Evolutionary conservation across 2,797 vertebrate genomes (phyloP), one percentile per base, ranked within the genome.

Genomic region (Anisognathus igniventris): DNA sequence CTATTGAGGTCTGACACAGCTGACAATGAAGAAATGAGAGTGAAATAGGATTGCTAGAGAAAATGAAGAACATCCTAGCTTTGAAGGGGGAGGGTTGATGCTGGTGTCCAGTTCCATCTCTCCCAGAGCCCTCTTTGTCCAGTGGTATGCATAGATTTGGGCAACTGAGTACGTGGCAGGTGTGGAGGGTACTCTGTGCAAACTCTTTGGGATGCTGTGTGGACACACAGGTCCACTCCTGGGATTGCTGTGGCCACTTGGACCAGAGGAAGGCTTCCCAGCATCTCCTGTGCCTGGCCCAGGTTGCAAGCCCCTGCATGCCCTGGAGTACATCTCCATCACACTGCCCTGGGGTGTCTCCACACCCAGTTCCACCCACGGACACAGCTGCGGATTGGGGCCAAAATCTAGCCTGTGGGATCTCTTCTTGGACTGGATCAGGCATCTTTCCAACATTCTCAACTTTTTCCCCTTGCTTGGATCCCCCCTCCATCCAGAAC

Each of bases 141-240:
- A 33, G 37, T 23, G 45, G 14, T 37, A 53, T 1, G 33, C 47
- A 42, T 28, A 54, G 72, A 39, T 83, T 60, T 77, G n/a, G 53
- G 33, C 25, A 54, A 7, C 1, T 7, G 3, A 35, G 7, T 39
- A 22, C 0, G 0, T 6, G 20, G 31, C 44, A 79, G 20, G 45
- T 30, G 3, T 61, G 61, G 17, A 45, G 7, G 24, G 78, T 62
- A 50, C 6, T 22, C 18, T 35, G 0, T 18, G 28, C 2, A 3
- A 50, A 58, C 30, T 28, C 21, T 65, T 68, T 33, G 62, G 50
- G 51, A 47, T 84, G 42, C 37, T 73, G 35, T 31, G 28, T 33
- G 62, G 24, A 51, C 53, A 31, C 20, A 31, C 5, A 68, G 40
- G 54, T 66, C 51, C 33, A 14, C 19, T 76, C 21, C 30, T 19